Conservation (phyloP, 2,797 vertebrate genomes). For the Hemitrygon akajei region DNA sequence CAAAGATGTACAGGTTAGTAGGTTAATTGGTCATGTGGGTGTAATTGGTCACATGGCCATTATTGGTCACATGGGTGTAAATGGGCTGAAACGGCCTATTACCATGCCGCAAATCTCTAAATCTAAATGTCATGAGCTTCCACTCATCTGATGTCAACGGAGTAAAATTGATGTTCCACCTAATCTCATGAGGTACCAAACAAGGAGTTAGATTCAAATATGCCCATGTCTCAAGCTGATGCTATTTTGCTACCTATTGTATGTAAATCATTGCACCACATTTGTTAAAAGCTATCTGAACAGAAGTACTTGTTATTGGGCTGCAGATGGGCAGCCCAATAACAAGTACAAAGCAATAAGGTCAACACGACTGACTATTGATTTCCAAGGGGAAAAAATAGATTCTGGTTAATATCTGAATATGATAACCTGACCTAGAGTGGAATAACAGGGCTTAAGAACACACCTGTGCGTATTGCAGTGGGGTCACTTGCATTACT, state of each 20-base stretch:
- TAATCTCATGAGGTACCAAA: not conserved
- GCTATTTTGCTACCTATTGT: not conserved
- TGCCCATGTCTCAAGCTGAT: not conserved
- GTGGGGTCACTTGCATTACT: constrained; percentile 50
- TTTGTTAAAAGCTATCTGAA: not conserved
- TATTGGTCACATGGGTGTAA: too few relatives aligned
- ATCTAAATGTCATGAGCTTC: too few relatives aligned
- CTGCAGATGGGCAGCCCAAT: not conserved
- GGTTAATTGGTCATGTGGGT: too few relatives aligned
- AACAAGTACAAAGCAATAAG: not conserved
- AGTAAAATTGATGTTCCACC: not conserved
- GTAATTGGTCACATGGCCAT: too few relatives aligned
- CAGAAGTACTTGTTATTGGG: too few relatives aligned
- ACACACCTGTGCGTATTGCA: constrained; percentile 57
- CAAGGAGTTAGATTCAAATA: not conserved
- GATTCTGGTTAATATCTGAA: not conserved
- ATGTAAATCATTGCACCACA: not conserved
- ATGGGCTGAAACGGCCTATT: too few relatives aligned
- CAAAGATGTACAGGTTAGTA: too few relatives aligned
- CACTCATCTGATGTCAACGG: not conserved
- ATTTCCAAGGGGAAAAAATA: not conserved
- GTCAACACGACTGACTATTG: not conserved
- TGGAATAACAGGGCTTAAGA: not conserved
- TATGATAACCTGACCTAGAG: too few relatives aligned
- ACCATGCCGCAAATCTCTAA: too few relatives aligned